These are phyloP conservation scores for Pantherophis alleghaniensis DNA, from an alignment of 2,797 vertebrate species.

Conservation along the genomic window DNA sequence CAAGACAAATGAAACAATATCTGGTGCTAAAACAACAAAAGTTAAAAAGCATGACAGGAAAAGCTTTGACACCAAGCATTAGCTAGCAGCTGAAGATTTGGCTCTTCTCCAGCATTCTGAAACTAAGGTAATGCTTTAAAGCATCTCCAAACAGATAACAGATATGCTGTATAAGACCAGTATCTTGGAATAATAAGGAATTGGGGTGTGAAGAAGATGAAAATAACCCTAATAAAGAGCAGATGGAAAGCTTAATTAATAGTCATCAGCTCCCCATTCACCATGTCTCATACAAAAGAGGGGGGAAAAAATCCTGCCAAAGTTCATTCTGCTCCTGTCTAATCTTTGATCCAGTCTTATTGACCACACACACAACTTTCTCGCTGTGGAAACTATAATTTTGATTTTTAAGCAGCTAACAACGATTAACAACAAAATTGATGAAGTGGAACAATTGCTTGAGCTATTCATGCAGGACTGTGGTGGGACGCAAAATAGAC, in stretches of 20 bases:
- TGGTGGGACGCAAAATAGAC: neutral
- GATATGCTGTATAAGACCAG: neutral
- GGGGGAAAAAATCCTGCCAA: neutral
- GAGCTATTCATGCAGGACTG: neutral
- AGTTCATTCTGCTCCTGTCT: neutral
- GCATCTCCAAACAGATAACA: neutral
- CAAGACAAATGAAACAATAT: neutral
- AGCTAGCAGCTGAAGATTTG: neutral
- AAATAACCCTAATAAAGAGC: neutral
- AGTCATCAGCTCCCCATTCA: neutral
- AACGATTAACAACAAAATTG: neutral
- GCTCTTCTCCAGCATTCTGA: neutral
- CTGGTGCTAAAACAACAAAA: neutral
- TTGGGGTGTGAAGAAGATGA: neutral
- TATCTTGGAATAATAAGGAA: neutral
- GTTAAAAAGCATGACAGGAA: neutral
- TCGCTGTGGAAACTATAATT: neutral
- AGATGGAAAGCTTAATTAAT: neutral
- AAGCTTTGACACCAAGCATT: neutral
- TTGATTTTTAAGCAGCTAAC: neutral
- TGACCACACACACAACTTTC: neutral
- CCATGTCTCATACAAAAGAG: neutral
- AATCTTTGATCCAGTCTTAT: neutral
- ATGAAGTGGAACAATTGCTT: neutral
- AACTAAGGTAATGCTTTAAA: neutral